Percentiles rank a stretch among this genome's conserved stretches.
Evolutionary conservation across 2,888 invertebrate species (phyloP).

Genomic region (Coelogynopora nodosa): DNA sequence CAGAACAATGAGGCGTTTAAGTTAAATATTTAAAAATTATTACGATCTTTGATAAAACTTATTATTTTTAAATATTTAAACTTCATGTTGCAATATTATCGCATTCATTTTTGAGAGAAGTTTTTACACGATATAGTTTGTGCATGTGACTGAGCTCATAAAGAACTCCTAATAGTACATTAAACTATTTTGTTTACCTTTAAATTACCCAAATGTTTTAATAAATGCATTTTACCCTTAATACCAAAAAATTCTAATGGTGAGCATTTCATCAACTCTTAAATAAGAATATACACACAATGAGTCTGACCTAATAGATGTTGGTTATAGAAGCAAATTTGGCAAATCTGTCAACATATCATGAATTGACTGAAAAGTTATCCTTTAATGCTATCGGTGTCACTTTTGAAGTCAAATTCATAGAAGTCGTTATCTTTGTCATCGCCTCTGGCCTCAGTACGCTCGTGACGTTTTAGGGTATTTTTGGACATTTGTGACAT

Average conservation of each 20-base stretch:
- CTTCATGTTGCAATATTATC: too few relatives aligned
- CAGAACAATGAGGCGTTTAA: too few relatives aligned
- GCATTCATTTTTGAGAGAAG: too few relatives aligned
- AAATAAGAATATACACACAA: background rate
- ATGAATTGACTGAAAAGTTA: background rate
- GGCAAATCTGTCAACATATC: background rate
- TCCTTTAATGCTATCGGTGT: constrained; percentile 21
- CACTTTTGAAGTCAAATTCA: constrained; percentile 15
- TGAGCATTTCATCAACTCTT: background rate
- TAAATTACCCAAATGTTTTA: background rate
- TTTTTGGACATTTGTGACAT: background rate
- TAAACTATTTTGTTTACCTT: background rate
- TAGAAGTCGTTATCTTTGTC: constrained; percentile 17
- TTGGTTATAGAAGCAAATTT: background rate
- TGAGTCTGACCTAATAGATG: background rate
- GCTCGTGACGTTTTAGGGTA: background rate
- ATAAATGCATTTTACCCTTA: background rate
- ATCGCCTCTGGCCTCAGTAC: background rate
- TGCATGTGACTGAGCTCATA: too few relatives aligned
- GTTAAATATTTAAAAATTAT: too few relatives aligned
- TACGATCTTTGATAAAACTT: too few relatives aligned
- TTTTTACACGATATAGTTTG: too few relatives aligned
- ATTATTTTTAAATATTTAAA: too few relatives aligned
- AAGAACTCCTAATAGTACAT: background rate
- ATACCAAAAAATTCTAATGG: background rate